Evolutionary conservation across 2,797 vertebrate species (phyloP), one percentile per base, ranked within the genome.

Genomic region (Mormyrops attenuatus): DNA sequence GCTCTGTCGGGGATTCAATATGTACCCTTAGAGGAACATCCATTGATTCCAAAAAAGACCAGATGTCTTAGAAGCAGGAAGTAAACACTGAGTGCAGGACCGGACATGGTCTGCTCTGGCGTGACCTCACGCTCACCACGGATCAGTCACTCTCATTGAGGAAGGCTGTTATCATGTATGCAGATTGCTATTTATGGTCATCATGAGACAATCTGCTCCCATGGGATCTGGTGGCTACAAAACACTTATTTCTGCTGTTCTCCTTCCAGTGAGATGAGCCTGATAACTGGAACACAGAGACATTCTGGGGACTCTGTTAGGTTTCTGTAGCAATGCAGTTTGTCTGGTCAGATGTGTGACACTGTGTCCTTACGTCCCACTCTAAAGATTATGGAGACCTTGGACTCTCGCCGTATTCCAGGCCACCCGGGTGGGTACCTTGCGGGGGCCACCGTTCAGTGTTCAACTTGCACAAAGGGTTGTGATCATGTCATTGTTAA

Each of bases 121-220:
- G 11, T n/a, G 69, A 47, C n/a, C 87, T 88, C 20, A 26, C 49
- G 69, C 87, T 60, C 87, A 47, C 87, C 87, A 66, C 22, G 11
- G 57, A 88, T 88, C 34, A 49, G 22, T n/a, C 60, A 26, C 38
- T 3, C 87, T 88, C 41, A 20, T 30, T 49, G 34, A 66, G 41
- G n/a, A 57, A 55, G 87, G 60, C 57, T 66, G 20, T 66, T 66
- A 57, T 69, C 26, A 66, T 89, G 63, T 89, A 44, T 38, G 47
- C n/a, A 47, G 38, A 49, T 44, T 88, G 87, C 87, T 69, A 66
- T 88, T 66, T 69, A 88, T 88, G 87, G 38, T 69, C 50, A 34
- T 13, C 60, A 88, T 69, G 57, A 66, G 60, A 7, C 44, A n/a
- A 26, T 9, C 34, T 6, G 26, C 8, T 85, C 57, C 60, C n/a